Conservation (phyloP, 2,888 invertebrate species). For the Furcula furcula region DNA sequence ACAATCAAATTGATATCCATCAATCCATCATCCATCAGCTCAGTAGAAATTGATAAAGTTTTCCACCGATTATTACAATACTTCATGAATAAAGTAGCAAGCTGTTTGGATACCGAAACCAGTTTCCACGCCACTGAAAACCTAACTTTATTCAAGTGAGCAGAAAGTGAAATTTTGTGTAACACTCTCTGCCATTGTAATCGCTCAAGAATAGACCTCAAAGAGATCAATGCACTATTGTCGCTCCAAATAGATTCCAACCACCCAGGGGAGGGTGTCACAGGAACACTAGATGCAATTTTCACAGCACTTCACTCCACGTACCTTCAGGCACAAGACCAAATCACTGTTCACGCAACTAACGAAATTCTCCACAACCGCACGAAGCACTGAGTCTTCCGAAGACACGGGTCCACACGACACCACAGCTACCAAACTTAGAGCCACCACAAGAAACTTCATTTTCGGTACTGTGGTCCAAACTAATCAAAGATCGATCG, state of each 20-base stretch:
- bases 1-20: no score
- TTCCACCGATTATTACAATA: no score
- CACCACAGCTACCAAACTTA: conserved; percentile 54
- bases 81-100: no score
- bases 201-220: no score
- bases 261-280: background rate
- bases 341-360: conserved; percentile 72
- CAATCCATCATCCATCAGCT: no score
- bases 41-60: no score
- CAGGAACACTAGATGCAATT: conserved; percentile 1
- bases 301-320: conserved; percentile 34
- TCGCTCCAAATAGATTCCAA: background rate
- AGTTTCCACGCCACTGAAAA: no score
- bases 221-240: background rate
- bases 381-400: conserved; percentile 57
- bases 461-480: conserved; percentile 38
- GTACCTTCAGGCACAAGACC: conserved; percentile 70
- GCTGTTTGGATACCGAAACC: no score
- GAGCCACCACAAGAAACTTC: conserved; percentile 60
- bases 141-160: no score
- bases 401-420: conserved; percentile 53
- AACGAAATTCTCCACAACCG: conserved; percentile 57
- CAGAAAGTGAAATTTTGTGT: no score
- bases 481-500: conserved; percentile 57
- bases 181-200: no score